phyloP scores from a whole-genome alignment of 1,140 invertebrate species.

The Musca domestica region DNA sequence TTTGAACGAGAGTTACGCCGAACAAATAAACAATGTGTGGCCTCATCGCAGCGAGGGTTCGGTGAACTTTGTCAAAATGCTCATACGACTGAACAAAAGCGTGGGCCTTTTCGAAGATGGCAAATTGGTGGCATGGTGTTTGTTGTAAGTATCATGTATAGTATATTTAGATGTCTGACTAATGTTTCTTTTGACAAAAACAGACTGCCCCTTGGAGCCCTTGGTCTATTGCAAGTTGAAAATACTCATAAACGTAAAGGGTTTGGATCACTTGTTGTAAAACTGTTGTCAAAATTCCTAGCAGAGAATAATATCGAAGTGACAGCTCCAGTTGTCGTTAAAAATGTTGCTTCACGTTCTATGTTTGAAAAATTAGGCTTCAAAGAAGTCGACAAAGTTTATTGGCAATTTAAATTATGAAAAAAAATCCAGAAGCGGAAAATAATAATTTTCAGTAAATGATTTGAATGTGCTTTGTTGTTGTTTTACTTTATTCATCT shows the following conservation, averaged over 20 bases:
- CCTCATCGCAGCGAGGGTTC: slow-evolving; percentile 36
- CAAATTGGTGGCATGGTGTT: slow-evolving; percentile 43
- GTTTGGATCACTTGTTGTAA: slow-evolving; percentile 41
- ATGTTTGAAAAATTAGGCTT: slow-evolving; percentile 51
- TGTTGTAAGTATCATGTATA: slow-evolving; percentile 30
- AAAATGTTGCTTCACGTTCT: slow-evolving; percentile 37
- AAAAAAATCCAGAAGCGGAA: too few relatives aligned
- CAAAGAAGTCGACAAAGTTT: slow-evolving; percentile 33
- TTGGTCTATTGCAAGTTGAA: slow-evolving; percentile 43
- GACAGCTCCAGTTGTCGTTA: slow-evolving; percentile 35
- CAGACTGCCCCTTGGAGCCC: slow-evolving; percentile 37
- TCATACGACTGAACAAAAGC: slow-evolving; percentile 34
- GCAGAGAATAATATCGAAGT: slow-evolving; percentile 35
- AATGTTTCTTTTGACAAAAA: not conserved
- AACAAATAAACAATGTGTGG: slow-evolving; percentile 41
- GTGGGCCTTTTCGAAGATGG: slow-evolving; percentile 39
- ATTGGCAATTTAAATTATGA: slow-evolving; percentile 27
- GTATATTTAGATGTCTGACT: too few relatives aligned
- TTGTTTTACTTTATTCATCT: too few relatives aligned
- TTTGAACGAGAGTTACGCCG: slow-evolving; percentile 31
- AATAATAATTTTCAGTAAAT: too few relatives aligned
- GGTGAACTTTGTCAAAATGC: slow-evolving; percentile 30
- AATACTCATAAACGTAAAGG: slow-evolving; percentile 41
- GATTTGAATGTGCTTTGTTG: too few relatives aligned
- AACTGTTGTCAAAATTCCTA: slow-evolving; percentile 36